Conservation (phyloP, 1,140 invertebrate genomes). For the Notospermus geniculatus region DNA sequence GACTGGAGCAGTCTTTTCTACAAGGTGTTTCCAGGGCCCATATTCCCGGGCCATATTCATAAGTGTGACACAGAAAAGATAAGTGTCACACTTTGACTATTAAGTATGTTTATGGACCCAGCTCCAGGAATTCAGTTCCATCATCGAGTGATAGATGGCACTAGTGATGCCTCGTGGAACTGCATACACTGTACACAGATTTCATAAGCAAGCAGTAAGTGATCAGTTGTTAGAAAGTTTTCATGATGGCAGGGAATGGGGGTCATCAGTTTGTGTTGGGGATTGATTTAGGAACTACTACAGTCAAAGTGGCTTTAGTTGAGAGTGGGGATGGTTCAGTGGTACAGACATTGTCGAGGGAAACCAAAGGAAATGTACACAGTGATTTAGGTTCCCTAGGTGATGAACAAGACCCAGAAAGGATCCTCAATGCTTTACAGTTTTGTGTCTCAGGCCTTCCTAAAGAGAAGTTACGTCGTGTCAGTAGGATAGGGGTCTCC, state of each 20-base stretch:
- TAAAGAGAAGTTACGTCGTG: conserved; percentile 67
- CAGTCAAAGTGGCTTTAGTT: conserved; percentile 76
- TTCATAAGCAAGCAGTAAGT: too few species aligned
- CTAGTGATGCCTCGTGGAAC: too few species aligned
- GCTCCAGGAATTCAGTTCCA: too few species aligned
- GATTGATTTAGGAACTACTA: conserved; percentile 84
- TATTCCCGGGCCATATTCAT: too few species aligned
- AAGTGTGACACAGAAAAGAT: too few species aligned
- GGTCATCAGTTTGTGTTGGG: conserved; percentile 62
- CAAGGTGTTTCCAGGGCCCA: too few species aligned
- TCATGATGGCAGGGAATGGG: neutral
- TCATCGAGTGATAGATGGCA: too few species aligned
- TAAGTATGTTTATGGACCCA: too few species aligned
- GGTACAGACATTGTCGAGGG: conserved; percentile 59
- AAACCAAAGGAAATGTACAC: conserved; percentile 65
- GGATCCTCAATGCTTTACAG: conserved; percentile 75
- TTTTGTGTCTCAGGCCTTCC: conserved; percentile 72
- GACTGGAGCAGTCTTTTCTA: too few species aligned
- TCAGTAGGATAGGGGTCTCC: conserved; percentile 64
- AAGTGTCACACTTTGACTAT: too few species aligned
- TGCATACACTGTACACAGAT: too few species aligned
- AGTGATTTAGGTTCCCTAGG: conserved; percentile 65
- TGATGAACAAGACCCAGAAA: conserved; percentile 78
- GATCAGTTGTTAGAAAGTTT: too few species aligned
- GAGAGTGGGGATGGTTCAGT: conserved; percentile 60